Conservation (phyloP, 92 coral and sea anemone species). For the Porites lobata region DNA sequence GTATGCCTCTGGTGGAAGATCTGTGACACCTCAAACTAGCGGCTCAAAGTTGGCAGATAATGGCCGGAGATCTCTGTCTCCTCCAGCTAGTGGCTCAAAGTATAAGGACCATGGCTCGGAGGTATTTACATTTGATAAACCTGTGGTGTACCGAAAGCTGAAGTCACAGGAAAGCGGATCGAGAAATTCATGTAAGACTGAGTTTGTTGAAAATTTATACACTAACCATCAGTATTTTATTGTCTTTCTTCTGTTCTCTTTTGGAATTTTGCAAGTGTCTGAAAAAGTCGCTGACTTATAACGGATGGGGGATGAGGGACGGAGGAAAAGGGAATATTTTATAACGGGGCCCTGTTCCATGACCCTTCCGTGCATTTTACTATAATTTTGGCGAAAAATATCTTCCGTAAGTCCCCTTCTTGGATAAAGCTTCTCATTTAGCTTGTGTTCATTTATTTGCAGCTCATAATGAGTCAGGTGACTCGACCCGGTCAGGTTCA, state of each 20-base stretch:
- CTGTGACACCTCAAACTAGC: slow-evolving; percentile 17
- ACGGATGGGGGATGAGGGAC: no score
- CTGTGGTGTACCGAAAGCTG: slow-evolving; percentile 36
- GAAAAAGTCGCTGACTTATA: no score
- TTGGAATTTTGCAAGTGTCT: no score
- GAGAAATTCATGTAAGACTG: slow-evolving; percentile 37
- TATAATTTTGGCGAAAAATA: no score
- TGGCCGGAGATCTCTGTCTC: slow-evolving; percentile 21
- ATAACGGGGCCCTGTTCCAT: no score
- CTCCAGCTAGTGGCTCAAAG: slow-evolving; percentile 17
- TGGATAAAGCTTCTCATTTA: no score
- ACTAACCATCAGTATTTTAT: neutral
- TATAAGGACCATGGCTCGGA: neutral
- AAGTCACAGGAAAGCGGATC: slow-evolving; percentile 27
- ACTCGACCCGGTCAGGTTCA: slow-evolving; percentile 62
- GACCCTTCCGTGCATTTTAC: no score
- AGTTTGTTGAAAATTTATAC: neutral
- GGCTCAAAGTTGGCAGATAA: slow-evolving; percentile 13
- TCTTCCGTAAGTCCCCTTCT: no score
- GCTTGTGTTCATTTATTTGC: neutral
- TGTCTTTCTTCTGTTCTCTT: no score
- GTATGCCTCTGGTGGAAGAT: slow-evolving; percentile 5
- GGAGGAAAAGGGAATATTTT: no score
- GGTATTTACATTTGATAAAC: slow-evolving; percentile 28
- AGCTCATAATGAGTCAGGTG: slow-evolving; percentile 63